These are phyloP conservation scores for Microdon myrmicae DNA, from an alignment of 2,888 invertebrate genomes.

Conservation along the genomic window DNA sequence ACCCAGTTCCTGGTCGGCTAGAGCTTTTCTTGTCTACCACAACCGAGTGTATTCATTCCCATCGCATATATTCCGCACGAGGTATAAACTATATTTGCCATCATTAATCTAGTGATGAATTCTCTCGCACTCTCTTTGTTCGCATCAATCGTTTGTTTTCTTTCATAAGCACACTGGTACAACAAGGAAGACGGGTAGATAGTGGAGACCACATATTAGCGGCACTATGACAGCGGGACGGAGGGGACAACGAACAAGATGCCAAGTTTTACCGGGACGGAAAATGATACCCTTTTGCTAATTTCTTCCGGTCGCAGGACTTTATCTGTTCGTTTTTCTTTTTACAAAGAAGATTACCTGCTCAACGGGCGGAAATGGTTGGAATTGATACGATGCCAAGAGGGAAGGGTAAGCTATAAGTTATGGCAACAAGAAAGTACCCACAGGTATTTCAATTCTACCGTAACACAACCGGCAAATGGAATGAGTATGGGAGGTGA, in stretches of 20 bases:
- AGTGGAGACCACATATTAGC: too few species aligned
- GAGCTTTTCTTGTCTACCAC: too few species aligned
- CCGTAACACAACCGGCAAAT: too few species aligned
- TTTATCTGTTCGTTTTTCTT: slow-evolving; percentile 12
- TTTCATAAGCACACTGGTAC: slow-evolving; percentile 4
- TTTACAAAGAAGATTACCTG: slow-evolving; percentile 47
- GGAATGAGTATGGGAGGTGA: too few species aligned
- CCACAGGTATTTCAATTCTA: too few species aligned
- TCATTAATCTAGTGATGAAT: slow-evolving; percentile 44
- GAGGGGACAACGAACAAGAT: too few species aligned
- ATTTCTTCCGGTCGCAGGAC: slow-evolving; percentile 48
- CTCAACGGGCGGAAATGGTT: slow-evolving; percentile 45
- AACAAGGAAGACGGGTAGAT: neutral
- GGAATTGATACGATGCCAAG: slow-evolving; percentile 39
- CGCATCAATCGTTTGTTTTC: slow-evolving; percentile 13
- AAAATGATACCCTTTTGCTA: slow-evolving; percentile 50
- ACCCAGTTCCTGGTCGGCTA: too few species aligned
- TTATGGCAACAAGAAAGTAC: too few species aligned
- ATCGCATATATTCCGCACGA: slow-evolving; percentile 16
- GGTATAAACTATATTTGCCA: slow-evolving; percentile 33
- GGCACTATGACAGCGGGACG: too few species aligned
- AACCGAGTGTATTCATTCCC: too few species aligned
- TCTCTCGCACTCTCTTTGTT: slow-evolving; percentile 36
- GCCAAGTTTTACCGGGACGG: too few species aligned
- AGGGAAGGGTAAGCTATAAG: slow-evolving; percentile 15